Conservation (phyloP, 2,113 vertebrate species). For the Aldabrachelys gigantea region DNA sequence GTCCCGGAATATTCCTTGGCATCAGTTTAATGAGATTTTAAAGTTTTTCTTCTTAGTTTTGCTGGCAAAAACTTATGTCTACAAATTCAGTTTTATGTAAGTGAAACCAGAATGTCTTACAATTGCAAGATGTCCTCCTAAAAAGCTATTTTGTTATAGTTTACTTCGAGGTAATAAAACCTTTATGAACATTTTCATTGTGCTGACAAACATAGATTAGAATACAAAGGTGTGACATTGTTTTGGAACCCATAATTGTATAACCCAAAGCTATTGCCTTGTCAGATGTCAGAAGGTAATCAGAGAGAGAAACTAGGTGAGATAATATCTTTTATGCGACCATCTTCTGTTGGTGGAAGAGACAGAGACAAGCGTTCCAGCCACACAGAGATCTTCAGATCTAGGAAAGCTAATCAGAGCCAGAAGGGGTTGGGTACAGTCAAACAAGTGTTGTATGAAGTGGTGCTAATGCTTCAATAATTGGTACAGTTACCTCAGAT, state of each 20-base stretch:
- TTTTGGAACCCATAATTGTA: background rate
- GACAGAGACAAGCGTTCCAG: background rate
- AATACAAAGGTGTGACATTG: background rate
- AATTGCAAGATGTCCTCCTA: background rate
- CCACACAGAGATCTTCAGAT: background rate
- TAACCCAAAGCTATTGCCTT: background rate
- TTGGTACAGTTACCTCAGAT: background rate
- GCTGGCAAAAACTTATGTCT: background rate
- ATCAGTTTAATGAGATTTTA: slow-evolving; percentile 45
- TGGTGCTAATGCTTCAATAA: background rate
- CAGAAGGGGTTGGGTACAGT: background rate
- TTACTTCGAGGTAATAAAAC: background rate
- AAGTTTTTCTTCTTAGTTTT: slow-evolving; percentile 37
- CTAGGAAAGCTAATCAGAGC: background rate
- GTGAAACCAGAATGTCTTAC: slow-evolving; percentile 7
- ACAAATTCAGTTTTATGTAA: background rate
- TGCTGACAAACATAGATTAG: background rate
- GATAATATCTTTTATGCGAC: background rate
- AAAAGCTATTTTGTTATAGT: slow-evolving; percentile 6
- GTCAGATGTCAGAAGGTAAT: background rate
- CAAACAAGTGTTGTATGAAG: background rate
- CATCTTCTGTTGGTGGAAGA: background rate
- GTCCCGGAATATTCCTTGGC: slow-evolving; percentile 19
- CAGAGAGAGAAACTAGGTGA: background rate
- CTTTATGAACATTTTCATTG: background rate